phyloP scores from a whole-genome alignment of 2,888 invertebrate species.

The Synanthedon andrenaeformis region DNA sequence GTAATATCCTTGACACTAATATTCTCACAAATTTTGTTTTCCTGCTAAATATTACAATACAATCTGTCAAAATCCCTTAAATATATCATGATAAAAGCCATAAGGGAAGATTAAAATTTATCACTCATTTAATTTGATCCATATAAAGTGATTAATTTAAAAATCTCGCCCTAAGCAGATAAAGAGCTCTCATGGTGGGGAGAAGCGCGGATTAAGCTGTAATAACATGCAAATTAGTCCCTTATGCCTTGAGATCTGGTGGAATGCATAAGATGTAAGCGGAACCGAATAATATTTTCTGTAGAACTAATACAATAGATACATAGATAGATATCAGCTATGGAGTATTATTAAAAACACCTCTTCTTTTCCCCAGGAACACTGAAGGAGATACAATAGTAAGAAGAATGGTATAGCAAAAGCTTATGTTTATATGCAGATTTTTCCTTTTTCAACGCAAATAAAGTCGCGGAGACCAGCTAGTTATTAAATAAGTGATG shows the following conservation, averaged over 20 bases:
- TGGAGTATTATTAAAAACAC: no score
- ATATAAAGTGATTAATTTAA: conserved; percentile 7
- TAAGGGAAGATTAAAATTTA: neutral
- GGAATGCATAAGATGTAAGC: conserved; percentile 9
- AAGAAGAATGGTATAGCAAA: no score
- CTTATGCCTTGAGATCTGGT: conserved; percentile 21
- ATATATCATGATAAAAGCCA: neutral
- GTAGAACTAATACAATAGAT: neutral
- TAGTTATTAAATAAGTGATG: no score
- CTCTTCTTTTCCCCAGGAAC: no score
- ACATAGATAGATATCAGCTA: no score
- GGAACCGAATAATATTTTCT: conserved; percentile 6
- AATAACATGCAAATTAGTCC: conserved; percentile 56
- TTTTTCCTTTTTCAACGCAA: no score
- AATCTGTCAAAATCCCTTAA: neutral
- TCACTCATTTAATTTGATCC: neutral
- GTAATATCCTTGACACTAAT: no score
- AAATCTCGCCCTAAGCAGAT: conserved; percentile 30
- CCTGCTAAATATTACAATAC: no score
- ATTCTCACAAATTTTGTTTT: no score
- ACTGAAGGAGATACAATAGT: no score
- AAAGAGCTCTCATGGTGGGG: conserved; percentile 24
- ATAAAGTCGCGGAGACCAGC: no score
- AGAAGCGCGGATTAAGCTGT: conserved; percentile 37
- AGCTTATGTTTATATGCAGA: no score